Evolutionary conservation across 2,113 vertebrate genomes (phyloP), one percentile per base, ranked within the genome.

Genomic region (Centropus unirufus): DNA sequence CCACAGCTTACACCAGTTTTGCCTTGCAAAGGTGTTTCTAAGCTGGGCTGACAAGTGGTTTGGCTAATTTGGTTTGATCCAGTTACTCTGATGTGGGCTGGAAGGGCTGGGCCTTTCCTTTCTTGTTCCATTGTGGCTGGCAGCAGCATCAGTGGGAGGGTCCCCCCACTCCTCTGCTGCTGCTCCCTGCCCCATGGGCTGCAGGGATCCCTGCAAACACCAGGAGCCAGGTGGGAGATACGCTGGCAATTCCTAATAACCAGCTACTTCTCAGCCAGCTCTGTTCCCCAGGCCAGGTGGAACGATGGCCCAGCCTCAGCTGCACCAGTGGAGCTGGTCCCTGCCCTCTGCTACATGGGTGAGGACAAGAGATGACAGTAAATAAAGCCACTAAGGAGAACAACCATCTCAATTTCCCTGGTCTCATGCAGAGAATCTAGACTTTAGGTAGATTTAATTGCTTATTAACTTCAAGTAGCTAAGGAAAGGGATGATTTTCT

Each of bases 141-240:
- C 34, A 59, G 75, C 72, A 68, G 13, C 44, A 77, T 1, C 39
- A 40, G 78, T 55, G 73, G 23, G 30, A 74, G 52, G 52, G 44
- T 8, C 12, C 23, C 14, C 40, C 36, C 39, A 36, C 36, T 80
- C 26, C 86, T 40, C 69, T 51, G 36, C 55, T 24, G 22, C 39
- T 47, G 44, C 29, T 59, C 17, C 3, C 39, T 7, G n/a, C 42
- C 46, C 51, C 1, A 0, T 1, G 16, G 51, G 12, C 36, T 23
- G 67, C 24, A 59, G 23, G 34, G 6, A 14, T 36, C 18, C 70
- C 8, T n/a, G 75, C 79, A 30, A 46, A 40, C 34, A 14, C 24
- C 49, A 24, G 40, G 23, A 61, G 91, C n/a, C 11, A 34, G 64
- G 36, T 36, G 66, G 63, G 20, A 47, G 47, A 47, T 20, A 21